A percentile compares a stretch with the other conserved stretches of the same genome.
Conservation (phyloP, 2,888 invertebrate species). For the Pinctada fucata region DNA sequence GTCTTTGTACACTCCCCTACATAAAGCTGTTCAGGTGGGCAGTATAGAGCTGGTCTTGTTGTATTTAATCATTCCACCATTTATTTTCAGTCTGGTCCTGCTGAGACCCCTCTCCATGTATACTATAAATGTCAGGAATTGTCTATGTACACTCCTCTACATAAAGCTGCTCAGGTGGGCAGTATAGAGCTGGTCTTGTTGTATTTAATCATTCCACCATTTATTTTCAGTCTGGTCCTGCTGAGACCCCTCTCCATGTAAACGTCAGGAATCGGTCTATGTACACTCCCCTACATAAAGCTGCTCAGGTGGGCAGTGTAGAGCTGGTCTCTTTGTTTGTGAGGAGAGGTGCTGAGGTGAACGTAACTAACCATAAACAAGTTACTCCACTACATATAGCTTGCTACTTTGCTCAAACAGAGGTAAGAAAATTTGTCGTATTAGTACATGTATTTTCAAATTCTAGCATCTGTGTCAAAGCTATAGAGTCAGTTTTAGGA, state of each 20-base stretch:
- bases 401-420: constrained; percentile 56
- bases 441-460: neutral
- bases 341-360: constrained; percentile 65
- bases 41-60: too few species aligned
- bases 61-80: too few species aligned
- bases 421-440: constrained; percentile 49
- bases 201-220: too few species aligned
- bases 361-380: constrained; percentile 59
- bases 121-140: too few species aligned
- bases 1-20: too few species aligned
- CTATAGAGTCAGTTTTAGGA: too few species aligned
- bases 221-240: constrained; percentile 31
- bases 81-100: constrained; percentile 31
- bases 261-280: constrained; percentile 69
- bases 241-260: constrained; percentile 53
- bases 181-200: too few species aligned
- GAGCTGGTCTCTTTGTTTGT: constrained; percentile 66
- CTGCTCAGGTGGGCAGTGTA: constrained; percentile 63
- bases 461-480: too few species aligned
- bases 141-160: too few species aligned
- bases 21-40: too few species aligned
- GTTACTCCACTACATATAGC: constrained; percentile 72
- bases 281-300: constrained; percentile 69
- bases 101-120: constrained; percentile 40
- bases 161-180: too few species aligned